Evolutionary conservation across 2,888 invertebrate genomes (phyloP).

Genomic region (Iselma pallidipennis): DNA sequence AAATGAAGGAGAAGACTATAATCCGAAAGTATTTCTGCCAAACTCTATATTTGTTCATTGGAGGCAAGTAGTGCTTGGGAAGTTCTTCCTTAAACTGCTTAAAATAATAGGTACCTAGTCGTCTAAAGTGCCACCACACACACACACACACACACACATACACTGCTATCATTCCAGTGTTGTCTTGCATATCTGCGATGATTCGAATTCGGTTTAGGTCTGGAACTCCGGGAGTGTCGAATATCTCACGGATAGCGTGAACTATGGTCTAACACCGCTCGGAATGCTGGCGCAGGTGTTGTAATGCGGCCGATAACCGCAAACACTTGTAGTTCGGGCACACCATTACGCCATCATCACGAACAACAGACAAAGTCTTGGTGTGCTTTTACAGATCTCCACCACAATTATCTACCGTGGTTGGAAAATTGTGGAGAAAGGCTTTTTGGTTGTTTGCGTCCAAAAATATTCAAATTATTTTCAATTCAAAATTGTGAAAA

Average conservation of each 20-base stretch:
- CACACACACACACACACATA: no score
- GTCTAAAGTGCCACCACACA: no score
- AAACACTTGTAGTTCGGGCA: slow-evolving; percentile 42
- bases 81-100: no score
- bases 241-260: slow-evolving; percentile 19
- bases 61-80: no score
- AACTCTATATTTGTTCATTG: no score
- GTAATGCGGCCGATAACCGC: slow-evolving; percentile 44
- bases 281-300: slow-evolving; percentile 45
- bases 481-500: no score
- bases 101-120: no score
- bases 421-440: not conserved
- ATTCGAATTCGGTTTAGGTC: not conserved
- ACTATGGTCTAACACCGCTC: slow-evolving; percentile 32
- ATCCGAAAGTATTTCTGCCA: no score
- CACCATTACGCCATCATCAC: slow-evolving; percentile 15
- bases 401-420: not conserved
- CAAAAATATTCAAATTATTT: no score
- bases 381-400: slow-evolving; percentile 16
- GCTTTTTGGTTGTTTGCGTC: no score
- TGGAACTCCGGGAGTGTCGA: slow-evolving; percentile 5
- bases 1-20: no score
- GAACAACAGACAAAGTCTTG: slow-evolving; percentile 23
- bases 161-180: not conserved
- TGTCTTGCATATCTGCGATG: slow-evolving; percentile 1